Conservation (phyloP, 23 tunicate genomes). For the Phallusia fumigata region DNA sequence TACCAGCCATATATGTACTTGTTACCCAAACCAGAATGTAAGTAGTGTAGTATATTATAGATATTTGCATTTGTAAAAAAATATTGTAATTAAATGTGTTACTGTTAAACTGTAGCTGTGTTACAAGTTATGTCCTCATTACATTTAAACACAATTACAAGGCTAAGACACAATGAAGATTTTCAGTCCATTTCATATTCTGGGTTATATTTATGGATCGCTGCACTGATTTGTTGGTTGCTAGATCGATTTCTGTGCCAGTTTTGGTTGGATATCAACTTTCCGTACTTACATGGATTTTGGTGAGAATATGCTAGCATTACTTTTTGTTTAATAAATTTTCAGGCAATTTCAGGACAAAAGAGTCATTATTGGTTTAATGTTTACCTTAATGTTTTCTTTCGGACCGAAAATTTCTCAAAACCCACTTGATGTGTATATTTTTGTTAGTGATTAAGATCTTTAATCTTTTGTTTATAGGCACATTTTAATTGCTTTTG, state of each 20-base stretch:
- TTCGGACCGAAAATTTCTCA: no score
- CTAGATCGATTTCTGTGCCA: slow-evolving; percentile 36
- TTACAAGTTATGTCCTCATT: no score
- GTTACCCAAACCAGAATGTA: slow-evolving; percentile 15
- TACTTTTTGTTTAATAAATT: no score
- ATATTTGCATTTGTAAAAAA: no score
- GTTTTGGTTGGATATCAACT: slow-evolving; percentile 30
- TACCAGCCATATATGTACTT: slow-evolving; percentile 33
- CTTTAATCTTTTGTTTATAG: not conserved
- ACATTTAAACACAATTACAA: not conserved
- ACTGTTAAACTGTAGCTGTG: no score
- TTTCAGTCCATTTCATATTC: not conserved
- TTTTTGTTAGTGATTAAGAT: no score
- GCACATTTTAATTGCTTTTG: slow-evolving; percentile 1
- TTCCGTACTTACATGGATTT: slow-evolving; percentile 55
- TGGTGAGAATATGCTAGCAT: slow-evolving; percentile 34
- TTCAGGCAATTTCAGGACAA: no score
- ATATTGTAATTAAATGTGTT: no score
- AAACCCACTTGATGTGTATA: no score
- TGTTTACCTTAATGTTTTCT: no score
- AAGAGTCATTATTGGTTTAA: no score
- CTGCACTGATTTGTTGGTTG: slow-evolving; percentile 41
- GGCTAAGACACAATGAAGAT: not conserved
- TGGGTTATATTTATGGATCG: slow-evolving; percentile 10
- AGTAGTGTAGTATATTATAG: not conserved